These are phyloP conservation scores for Sternotherus odoratus DNA, from an alignment of 2,797 vertebrate genomes.

Conservation along the genomic window DNA sequence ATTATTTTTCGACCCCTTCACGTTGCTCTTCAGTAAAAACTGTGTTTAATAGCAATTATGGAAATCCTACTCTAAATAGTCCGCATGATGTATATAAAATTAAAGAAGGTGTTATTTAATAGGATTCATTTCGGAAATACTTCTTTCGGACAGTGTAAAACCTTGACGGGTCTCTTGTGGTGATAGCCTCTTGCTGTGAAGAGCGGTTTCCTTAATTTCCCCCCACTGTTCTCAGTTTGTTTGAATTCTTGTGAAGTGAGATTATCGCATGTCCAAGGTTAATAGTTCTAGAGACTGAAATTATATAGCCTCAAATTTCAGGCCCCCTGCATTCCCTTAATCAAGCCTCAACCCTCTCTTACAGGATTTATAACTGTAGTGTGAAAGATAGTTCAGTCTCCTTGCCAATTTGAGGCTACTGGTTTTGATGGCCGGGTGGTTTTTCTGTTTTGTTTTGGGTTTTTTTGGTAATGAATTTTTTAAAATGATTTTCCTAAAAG, in stretches of 20 bases:
- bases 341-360: background rate
- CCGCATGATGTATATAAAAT: background rate
- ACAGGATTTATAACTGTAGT: background rate
- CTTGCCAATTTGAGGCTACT: background rate
- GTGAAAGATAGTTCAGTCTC: background rate
- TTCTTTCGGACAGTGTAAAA: background rate
- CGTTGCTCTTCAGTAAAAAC: background rate
- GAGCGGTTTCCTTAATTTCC: background rate
- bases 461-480: background rate
- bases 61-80: background rate
- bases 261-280: background rate
- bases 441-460: too few relatives aligned
- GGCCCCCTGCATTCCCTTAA: background rate
- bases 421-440: background rate
- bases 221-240: background rate
- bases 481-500: background rate
- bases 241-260: background rate
- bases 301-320: background rate
- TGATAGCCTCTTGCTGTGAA: background rate
- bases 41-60: background rate
- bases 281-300: background rate
- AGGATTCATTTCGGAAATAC: constrained; percentile 29
- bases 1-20: background rate
- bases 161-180: background rate
- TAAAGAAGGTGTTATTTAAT: background rate